Evolutionary conservation across 2,888 invertebrate species (phyloP).

Genomic region (Diloba caeruleocephala): DNA sequence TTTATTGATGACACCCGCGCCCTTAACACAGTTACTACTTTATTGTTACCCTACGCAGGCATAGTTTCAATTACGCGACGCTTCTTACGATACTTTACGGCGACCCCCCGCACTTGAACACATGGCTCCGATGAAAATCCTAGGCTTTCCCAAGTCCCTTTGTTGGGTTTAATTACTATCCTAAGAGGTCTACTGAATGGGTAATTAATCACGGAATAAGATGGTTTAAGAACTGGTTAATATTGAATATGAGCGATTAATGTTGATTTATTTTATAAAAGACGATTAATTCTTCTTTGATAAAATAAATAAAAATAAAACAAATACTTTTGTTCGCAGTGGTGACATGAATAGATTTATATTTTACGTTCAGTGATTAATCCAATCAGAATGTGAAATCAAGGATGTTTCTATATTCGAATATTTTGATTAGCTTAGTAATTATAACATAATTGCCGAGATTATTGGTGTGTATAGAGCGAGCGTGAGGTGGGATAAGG

Average conservation of each 20-base stretch:
- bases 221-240: constrained; percentile 47
- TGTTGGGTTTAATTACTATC: constrained; percentile 49
- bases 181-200: constrained; percentile 35
- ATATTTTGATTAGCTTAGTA: constrained; percentile 36
- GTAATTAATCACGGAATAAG: constrained; percentile 52
- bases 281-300: constrained; percentile 30
- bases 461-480: constrained; percentile 33
- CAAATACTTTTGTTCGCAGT: constrained; percentile 18
- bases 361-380: constrained; percentile 22
- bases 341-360: constrained; percentile 7
- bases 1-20: constrained; percentile 83
- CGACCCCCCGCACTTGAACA: constrained; percentile 62
- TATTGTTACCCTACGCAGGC: constrained; percentile 76
- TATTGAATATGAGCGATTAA: constrained; percentile 55
- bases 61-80: constrained; percentile 78
- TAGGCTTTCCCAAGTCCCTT: constrained; percentile 41
- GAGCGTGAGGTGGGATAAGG: constrained; percentile 7
- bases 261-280: no score
- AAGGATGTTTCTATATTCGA: constrained; percentile 16
- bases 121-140: constrained; percentile 44
- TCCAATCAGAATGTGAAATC: constrained; percentile 7
- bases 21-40: constrained; percentile 73
- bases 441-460: constrained; percentile 39
- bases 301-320: constrained; percentile 19
- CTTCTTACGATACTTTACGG: constrained; percentile 78